These are phyloP conservation scores for Paragorgia papillata DNA, from an alignment of 92 coral and sea anemone species.

Conservation along the genomic window DNA sequence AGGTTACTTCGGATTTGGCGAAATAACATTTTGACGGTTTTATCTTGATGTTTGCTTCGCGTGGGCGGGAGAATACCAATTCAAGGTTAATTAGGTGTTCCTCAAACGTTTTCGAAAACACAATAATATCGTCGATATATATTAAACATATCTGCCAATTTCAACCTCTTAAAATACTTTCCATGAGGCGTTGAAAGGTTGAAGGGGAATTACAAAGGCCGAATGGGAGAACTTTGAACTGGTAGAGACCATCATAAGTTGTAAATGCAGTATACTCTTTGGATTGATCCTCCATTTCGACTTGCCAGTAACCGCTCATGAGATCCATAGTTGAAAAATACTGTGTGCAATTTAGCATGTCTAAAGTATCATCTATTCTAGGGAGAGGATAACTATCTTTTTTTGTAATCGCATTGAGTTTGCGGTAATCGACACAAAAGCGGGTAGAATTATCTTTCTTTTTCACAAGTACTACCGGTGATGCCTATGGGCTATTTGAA, in stretches of 20 bases:
- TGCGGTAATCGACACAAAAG: conserved; percentile 56
- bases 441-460: conserved; percentile 60
- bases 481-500: conserved; percentile 61
- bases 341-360: conserved; percentile 17
- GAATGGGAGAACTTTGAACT: conserved; percentile 49
- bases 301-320: conserved; percentile 52
- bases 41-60: conserved; percentile 39
- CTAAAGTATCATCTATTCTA: conserved; percentile 30
- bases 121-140: conserved; percentile 48
- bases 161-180: conserved; percentile 33
- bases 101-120: conserved; percentile 42
- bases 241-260: conserved; percentile 51
- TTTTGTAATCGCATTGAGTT: conserved; percentile 47
- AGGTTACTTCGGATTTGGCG: conserved; percentile 37
- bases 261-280: conserved; percentile 55
- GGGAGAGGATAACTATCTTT: conserved; percentile 46
- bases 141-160: conserved; percentile 38
- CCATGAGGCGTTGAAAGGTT: conserved; percentile 51
- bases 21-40: conserved; percentile 54
- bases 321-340: conserved; percentile 48
- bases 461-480: conserved; percentile 62
- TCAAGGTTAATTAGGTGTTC: conserved; percentile 46
- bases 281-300: conserved; percentile 22
- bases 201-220: conserved; percentile 47
- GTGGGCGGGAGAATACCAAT: conserved; percentile 50